Evolutionary conservation across 2,113 vertebrate species (phyloP).

Genomic region (Gopherus evgoodei): DNA sequence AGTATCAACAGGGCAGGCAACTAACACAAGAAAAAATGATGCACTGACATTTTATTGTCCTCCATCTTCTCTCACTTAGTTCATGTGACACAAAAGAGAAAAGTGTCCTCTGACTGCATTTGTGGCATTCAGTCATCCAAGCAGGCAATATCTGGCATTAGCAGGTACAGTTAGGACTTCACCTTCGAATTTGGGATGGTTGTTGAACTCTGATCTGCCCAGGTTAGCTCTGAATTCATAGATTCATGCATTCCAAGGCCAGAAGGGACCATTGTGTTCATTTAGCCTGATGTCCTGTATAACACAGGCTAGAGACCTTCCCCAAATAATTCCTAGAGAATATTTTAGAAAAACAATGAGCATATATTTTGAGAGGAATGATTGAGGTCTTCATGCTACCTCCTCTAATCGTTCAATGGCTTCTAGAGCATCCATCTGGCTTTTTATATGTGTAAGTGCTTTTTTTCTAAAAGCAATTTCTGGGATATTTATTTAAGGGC

Average conservation of each 20-base stretch:
- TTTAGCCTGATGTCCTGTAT: neutral
- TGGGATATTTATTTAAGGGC: neutral
- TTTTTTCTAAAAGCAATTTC: neutral
- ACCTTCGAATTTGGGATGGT: neutral
- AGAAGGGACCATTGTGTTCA: neutral
- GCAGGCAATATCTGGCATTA: neutral
- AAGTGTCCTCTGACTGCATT: neutral
- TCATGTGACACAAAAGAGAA: neutral
- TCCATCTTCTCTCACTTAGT: neutral
- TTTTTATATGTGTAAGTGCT: neutral
- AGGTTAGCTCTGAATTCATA: neutral
- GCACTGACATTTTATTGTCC: rapidly evolving
- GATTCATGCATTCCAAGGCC: neutral
- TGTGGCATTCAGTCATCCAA: neutral
- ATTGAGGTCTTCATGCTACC: neutral
- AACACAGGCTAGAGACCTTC: neutral
- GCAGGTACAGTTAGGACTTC: neutral
- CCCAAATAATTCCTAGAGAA: neutral
- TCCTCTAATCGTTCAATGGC: rapidly evolving
- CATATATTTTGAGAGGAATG: neutral
- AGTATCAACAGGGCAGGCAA: neutral
- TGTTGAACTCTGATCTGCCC: neutral
- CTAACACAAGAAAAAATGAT: neutral
- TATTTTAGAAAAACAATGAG: neutral
- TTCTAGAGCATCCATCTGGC: neutral